These are phyloP conservation scores for Lepilemur septentrionalis DNA, from an alignment of 2,797 vertebrate species.

Conservation along the genomic window DNA sequence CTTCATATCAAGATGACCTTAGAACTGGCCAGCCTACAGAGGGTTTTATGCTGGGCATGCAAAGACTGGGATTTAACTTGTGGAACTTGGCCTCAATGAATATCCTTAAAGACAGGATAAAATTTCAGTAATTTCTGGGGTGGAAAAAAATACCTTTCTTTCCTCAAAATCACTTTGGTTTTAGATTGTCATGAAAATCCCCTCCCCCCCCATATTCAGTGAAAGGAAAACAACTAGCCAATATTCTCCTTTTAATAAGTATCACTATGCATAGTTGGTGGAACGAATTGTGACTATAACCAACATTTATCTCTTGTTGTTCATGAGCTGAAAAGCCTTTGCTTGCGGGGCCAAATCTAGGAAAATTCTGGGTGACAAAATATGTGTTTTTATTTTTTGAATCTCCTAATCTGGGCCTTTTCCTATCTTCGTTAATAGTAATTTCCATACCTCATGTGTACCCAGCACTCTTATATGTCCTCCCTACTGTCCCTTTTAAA, in stretches of 20 bases:
- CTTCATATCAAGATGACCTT: not conserved
- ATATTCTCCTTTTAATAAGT: not conserved
- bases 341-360: not conserved
- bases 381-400: not conserved
- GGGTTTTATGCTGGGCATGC: not conserved
- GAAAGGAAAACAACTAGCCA: not conserved
- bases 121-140: not conserved
- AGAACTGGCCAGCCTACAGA: not conserved
- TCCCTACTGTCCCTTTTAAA: not conserved
- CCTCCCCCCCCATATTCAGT: not conserved
- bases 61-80: not conserved
- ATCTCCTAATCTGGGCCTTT: not conserved
- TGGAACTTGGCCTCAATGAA: not conserved
- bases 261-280: not conserved
- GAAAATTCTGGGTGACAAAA: not conserved
- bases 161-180: constrained; percentile 28
- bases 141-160: not conserved
- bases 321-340: not conserved
- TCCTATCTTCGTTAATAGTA: not conserved
- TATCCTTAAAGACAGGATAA: not conserved
- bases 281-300: not conserved
- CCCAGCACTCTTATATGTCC: not conserved
- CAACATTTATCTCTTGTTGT: not conserved
- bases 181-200: not conserved
- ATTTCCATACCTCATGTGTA: not conserved